Base-by-base conservation (phyloP, 2,797 vertebrate species). In the Coccyzus lansbergi region DNA sequence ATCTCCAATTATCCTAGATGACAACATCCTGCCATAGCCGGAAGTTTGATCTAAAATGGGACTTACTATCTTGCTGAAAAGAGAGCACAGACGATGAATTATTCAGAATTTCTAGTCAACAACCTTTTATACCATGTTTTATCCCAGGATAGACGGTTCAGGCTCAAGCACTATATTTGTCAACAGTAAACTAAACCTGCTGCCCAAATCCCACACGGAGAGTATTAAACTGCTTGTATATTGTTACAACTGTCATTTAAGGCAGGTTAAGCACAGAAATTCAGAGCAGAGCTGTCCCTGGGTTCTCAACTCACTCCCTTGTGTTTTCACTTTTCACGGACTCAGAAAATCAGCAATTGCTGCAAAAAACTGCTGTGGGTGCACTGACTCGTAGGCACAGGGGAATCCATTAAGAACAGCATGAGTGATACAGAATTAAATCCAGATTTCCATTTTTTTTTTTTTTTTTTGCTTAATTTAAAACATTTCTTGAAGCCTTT, bases 101-200 rank as follows among this genome's bases (percentile, higher is more conserved):
- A 97, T 96, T 97, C 94, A 96, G 62, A 72, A 15, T 70, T 93
- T 93, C 85, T 93, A 96, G 83, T 96, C 91, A 96, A 82, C 94
- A 94, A 84, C 40, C 81, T 95, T 96, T 95, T 95, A 92, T 88
- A 84, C 28, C 8, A 2, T 92, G 83, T 91, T 96, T 62, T 95
- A 79, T 88, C 87, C 62, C 70, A 93, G 83, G 79, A 95, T 93
- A 91, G 87, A 89, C 95, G 79, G 75, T 88, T 96, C 65, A 86
- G 58, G 68, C 90, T 92, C 86, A 94, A 89, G 81, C 75, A 87
- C 81, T 89, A 28, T 93, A 94, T 97, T 96, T 95, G 96, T 96
- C 91, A 97, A 93, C 71, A 86, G 82, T 70, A 92, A 94, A 91
- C 68, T 82, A 93, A 93, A 86, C 88, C 58, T 82, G 59, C 58